Evolutionary conservation across 2,888 invertebrate species (phyloP), one percentile per base, ranked within the genome.

Genomic region (Allolobophora icterica): DNA sequence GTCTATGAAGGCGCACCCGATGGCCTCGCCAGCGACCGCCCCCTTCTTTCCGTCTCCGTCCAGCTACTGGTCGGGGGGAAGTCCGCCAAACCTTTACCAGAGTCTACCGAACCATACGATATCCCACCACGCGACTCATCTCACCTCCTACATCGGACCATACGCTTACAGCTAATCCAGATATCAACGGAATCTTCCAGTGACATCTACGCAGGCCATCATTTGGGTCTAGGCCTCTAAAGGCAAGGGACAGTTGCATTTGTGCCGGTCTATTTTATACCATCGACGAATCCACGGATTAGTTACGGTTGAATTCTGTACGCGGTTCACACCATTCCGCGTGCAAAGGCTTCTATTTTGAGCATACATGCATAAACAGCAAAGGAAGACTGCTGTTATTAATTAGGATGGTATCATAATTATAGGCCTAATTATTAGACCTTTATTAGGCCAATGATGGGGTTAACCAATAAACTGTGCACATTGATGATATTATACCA

Each of bases 81-180:
- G 91, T 38, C 71, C 71, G n/a, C 90, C 92, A 19, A 93, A 92
- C 45, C 30, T 93, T n/a, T 93, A 93, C 92, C 91, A 93, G 35
- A 98, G 98, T 90, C 98, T 96, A 91, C 96, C 96, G 90, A 96
- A 93, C 91, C 94, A 95, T 92, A 93, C 95, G 91, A 94, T 97
- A 93, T 97, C 97, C 93, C 98, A 97, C 95, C 95, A 95, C 91
- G 97, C 98, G 93, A 97, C 97, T 91, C 97, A 97, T 95, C 97
- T 97, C 95, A 97, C 97, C 94, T 97, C 98, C 94, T 98, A 98
- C 96, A 97, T 98, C 94, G 97, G 98, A 94, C 97, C 98, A 13
- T 93, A 93, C 58, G 84, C 90, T 17, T 87, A 87, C 38, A 35
- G 35, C 87, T 87, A 35, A 38, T 87, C 87, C 24, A 8, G 30